Conservation (phyloP, 2,888 invertebrate genomes). For the Trachelus tabidus region DNA sequence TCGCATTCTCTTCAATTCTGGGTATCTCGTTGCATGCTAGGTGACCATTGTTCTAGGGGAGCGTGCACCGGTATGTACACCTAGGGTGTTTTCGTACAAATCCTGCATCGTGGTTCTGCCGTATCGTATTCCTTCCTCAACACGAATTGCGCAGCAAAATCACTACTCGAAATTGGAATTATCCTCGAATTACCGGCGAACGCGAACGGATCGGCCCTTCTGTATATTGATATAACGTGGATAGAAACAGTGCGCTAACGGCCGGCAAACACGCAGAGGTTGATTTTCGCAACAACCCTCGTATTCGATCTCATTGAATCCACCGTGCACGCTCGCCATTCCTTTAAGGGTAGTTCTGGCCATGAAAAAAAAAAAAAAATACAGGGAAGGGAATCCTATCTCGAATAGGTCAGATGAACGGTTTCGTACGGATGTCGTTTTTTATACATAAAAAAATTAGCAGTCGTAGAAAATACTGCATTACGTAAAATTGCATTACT, state of each 20-base stretch:
- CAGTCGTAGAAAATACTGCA: not conserved
- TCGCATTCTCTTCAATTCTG: not conserved
- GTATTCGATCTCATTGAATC: not conserved
- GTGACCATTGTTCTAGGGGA: not conserved
- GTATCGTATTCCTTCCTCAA: conserved; percentile 44
- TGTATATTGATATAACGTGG: conserved; percentile 39
- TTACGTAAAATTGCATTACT: not conserved
- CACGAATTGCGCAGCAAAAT: conserved; percentile 55
- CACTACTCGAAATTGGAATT: conserved; percentile 54
- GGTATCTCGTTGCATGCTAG: not conserved
- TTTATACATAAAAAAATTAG: not conserved
- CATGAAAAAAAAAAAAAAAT: not conserved
- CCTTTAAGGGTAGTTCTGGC: not conserved
- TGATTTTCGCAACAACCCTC: not conserved
- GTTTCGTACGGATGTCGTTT: not conserved
- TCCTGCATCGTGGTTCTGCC: conserved; percentile 13
- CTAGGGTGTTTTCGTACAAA: not conserved
- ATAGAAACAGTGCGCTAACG: conserved; percentile 36
- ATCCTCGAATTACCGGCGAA: conserved; percentile 47
- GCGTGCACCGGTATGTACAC: not conserved
- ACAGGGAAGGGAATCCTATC: not conserved
- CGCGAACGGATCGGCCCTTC: conserved; percentile 14
- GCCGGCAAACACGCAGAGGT: conserved; percentile 37
- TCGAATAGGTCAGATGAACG: not conserved
- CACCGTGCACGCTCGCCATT: not conserved